Evolutionary conservation across 1,140 invertebrate genomes (phyloP).

Genomic region (Drosophila dunni): DNA sequence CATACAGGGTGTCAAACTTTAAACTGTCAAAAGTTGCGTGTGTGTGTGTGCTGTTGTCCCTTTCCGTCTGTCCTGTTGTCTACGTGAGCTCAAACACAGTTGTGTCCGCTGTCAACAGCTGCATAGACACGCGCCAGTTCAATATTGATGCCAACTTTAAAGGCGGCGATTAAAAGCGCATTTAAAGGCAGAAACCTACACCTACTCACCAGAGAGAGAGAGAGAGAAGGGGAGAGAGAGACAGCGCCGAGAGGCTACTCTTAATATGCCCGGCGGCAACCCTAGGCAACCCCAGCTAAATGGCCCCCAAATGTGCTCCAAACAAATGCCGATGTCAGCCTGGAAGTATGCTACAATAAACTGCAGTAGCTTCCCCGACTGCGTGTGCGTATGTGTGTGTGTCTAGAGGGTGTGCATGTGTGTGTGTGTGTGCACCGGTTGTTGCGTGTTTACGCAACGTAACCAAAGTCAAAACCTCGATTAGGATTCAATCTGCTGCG

Average conservation of each 20-base stretch:
- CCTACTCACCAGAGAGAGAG: background rate
- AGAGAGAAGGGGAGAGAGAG: too few relatives aligned
- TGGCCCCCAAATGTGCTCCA: slow-evolving; percentile 65
- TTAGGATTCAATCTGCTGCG: slow-evolving; percentile 82
- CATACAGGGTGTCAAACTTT: slow-evolving; percentile 66
- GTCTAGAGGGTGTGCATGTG: slow-evolving; percentile 9
- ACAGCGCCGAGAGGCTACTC: slow-evolving; percentile 7
- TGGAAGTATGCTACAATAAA: slow-evolving; percentile 76
- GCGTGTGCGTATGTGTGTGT: slow-evolving; percentile 7
- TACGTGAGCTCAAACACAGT: slow-evolving; percentile 57
- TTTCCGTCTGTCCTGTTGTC: slow-evolving; percentile 9
- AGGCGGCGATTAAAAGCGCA: slow-evolving; percentile 73
- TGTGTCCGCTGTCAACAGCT: slow-evolving; percentile 69
- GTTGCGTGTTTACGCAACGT: slow-evolving; percentile 83
- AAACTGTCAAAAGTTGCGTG: slow-evolving; percentile 71
- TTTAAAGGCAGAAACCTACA: slow-evolving; percentile 55
- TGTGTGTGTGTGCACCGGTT: slow-evolving; percentile 50
- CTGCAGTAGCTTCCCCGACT: slow-evolving; percentile 31
- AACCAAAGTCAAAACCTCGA: slow-evolving; percentile 83
- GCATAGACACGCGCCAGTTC: slow-evolving; percentile 63
- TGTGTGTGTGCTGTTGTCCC: slow-evolving; percentile 12
- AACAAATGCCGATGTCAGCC: slow-evolving; percentile 38
- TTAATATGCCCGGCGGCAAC: slow-evolving; percentile 25
- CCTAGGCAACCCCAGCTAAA: slow-evolving; percentile 32
- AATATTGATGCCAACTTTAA: slow-evolving; percentile 76